Evolutionary conservation across 2,888 invertebrate genomes (phyloP).

Genomic region (Perithous albicinctus): DNA sequence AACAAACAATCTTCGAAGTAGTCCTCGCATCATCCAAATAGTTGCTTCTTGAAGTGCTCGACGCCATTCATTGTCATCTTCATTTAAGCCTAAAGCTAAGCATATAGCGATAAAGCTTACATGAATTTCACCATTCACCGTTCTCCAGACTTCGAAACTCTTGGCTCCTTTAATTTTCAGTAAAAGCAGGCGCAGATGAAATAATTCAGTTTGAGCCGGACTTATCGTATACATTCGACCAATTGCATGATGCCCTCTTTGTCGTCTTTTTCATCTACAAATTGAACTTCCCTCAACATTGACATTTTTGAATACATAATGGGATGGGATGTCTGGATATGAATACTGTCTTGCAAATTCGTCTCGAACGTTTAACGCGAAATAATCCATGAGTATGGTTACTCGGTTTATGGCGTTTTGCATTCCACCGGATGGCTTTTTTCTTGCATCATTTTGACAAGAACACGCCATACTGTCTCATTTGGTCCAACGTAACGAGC

Average conservation of each 20-base stretch:
- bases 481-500: conserved; percentile 66
- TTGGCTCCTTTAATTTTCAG: conserved; percentile 73
- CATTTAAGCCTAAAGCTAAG: conserved; percentile 73
- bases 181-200: conserved; percentile 74
- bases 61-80: conserved; percentile 71
- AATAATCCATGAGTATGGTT: conserved; percentile 53
- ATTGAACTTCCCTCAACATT: conserved; percentile 45
- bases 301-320: conserved; percentile 51
- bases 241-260: conserved; percentile 64
- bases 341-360: conserved; percentile 34
- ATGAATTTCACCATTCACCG: conserved; percentile 72
- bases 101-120: conserved; percentile 75
- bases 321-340: conserved; percentile 53
- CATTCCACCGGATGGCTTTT: conserved; percentile 64
- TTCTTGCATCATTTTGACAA: conserved; percentile 66
- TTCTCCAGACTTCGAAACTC: conserved; percentile 74
- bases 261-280: conserved; percentile 54
- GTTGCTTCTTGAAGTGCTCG: conserved; percentile 57
- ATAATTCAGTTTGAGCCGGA: conserved; percentile 74
- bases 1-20: too few relatives aligned
- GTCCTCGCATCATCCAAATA: too few relatives aligned
- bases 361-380: conserved; percentile 41
- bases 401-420: conserved; percentile 31
- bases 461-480: conserved; percentile 69
- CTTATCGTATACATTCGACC: conserved; percentile 74